Conservation (phyloP, 2,888 invertebrate genomes). For the Polydesmus complanatus region DNA sequence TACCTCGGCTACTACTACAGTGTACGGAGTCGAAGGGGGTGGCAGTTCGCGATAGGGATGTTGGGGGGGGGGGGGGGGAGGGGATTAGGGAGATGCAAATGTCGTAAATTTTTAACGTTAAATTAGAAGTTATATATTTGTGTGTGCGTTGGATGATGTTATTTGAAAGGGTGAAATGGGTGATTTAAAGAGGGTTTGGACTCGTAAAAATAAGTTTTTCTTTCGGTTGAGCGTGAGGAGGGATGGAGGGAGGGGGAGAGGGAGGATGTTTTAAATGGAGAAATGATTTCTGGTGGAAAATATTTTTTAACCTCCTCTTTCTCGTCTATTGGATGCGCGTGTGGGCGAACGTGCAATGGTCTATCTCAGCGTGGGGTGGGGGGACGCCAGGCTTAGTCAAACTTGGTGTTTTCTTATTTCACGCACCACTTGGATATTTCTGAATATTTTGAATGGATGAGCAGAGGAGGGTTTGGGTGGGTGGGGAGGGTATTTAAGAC, state of each 20-base stretch:
- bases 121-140: background rate
- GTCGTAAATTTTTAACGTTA: background rate
- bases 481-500: background rate
- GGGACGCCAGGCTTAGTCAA: background rate
- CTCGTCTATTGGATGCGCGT: no score
- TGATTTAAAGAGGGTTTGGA: background rate
- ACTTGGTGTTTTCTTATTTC: background rate
- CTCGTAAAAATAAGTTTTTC: no score
- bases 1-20: no score
- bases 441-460: no score
- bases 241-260: background rate
- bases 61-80: no score
- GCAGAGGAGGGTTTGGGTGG: background rate
- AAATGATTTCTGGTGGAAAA: background rate
- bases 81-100: background rate
- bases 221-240: no score
- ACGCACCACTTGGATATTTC: background rate
- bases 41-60: no score
- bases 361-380: no score
- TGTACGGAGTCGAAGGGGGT: no score
- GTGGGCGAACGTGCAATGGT: no score
- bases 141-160: background rate
- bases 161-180: background rate
- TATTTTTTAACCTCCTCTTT: no score
- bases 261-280: background rate